Percentiles rank a stretch among this genome's conserved stretches.
phyloP scores from a whole-genome alignment of 2,113 vertebrate genomes.

The Phrynocephalus versicolor region DNA sequence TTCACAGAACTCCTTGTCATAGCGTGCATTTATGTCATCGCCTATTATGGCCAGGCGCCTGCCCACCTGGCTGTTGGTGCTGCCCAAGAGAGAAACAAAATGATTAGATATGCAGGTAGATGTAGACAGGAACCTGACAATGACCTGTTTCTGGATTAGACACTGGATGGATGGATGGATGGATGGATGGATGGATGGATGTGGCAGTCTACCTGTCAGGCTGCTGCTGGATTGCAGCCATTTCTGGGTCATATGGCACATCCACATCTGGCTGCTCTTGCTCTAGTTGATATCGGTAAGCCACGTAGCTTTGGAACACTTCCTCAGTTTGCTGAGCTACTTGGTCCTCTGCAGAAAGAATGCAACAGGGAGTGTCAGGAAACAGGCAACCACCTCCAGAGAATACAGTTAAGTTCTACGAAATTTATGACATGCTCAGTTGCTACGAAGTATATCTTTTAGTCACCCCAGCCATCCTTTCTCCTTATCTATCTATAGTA shows the following conservation, averaged over 20 bases:
- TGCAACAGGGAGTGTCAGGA: not conserved
- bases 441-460: too few relatives aligned
- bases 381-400: not conserved
- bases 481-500: not conserved
- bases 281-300: constrained; percentile 74
- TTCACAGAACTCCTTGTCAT: constrained; percentile 70
- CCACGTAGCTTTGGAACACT: constrained; percentile 79
- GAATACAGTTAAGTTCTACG: not conserved
- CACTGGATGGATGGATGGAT: rapidly evolving
- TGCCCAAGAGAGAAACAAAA: not conserved
- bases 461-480: not conserved
- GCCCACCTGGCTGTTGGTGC: constrained; percentile 69
- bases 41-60: constrained; percentile 79
- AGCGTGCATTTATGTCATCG: constrained; percentile 78
- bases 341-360: constrained; percentile 67
- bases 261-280: constrained; percentile 63
- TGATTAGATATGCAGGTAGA: rapidly evolving
- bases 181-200: not conserved
- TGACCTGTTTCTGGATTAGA: rapidly evolving
- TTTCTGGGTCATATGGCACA: constrained; percentile 72
- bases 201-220: constrained; percentile 60
- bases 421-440: too few relatives aligned
- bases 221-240: constrained; percentile 60
- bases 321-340: constrained; percentile 73
- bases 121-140: rapidly evolving